Evolutionary conservation across 2,797 vertebrate genomes (phyloP), one percentile per base, ranked within the genome.

Genomic region (Girardinus metallicus): DNA sequence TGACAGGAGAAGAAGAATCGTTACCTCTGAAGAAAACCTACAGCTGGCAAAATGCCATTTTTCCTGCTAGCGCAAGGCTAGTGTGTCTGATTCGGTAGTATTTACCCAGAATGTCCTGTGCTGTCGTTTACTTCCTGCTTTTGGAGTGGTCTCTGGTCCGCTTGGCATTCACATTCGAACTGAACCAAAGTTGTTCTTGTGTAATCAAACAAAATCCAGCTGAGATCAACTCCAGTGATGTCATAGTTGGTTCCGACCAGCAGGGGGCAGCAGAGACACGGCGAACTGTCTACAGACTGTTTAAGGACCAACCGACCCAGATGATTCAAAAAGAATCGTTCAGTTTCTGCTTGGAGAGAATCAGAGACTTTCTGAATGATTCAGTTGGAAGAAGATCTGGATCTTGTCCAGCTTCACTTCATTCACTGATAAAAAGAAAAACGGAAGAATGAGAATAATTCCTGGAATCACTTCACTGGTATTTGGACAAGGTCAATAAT

Each of bases 241-340:
- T 18, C 1, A 1, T 44, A 9, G n/a, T 44, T 29, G 44, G 70
- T 29, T 18, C 16, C 2, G 43, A 74, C 71, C 77, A 41, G 44
- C 55, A 74, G 44, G 77, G 57, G 77, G 71, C 60, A 79, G 44
- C 55, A 79, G 55, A 74, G 44, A 74, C 31, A 23, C 7, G 3
- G 5, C 44, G 6, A 31, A 34, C 71, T 47, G 16, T 21, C 31
- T 64, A 16, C 34, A 64, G 16, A 18, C 31, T 62, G 15, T 62
- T 34, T 34, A 51, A 23, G 49, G 49, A 51, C 47, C 6, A 21
- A 51, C 6, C 49, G 47, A 49, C 47, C 18, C 47, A 49, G 47
- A 49, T 21, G 4, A 51, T 51, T 51, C 10, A 66, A 10, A 66
- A 64, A 9, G 13, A 36, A 39, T 66, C 23, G 10, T 68, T 68